Base-by-base conservation (phyloP, 35 echinoderm and acorn worm genomes). In the Lytechinus variegatus region DNA sequence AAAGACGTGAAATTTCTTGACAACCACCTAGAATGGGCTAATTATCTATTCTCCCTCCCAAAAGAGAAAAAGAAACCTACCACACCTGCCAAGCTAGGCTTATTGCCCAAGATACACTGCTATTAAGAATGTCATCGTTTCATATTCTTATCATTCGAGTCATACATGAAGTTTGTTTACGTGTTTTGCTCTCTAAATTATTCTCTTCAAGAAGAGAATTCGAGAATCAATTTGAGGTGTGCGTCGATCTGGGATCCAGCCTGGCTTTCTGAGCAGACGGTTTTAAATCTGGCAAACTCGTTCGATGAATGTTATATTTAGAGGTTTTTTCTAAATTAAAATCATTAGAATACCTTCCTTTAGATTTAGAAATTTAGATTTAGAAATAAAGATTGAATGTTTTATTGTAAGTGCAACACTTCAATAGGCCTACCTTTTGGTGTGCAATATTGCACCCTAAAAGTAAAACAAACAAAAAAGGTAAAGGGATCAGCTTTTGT, bases 141-240 rank as follows among this genome's bases (percentile, higher is more conserved):
- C 24, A 19, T 79, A 24, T 79, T 79, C 19, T 79, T 79, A 79
- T 79, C n/a, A n/a, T 24, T 79, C 66, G 21, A 79, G 52, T 90
- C 27, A 16, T 12, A 28, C 88, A 51, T 12, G 33, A 28, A 90
- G 28, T 90, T 90, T 90, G 88, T 52, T 52, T 44, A 90, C 88
- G 88, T 90, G 52, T 90, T 90, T 90, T 90, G 52, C 27, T 44
- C 88, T 28, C 88, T 54, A 90, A 90, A 90, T 90, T 90, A 28
- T 44, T 21, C 66, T 12, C 88, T 90, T 44, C 88, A 52, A 90
- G 33, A 28, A 33, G 33, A 2, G 33, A 44, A 44, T 44, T 52
- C 10, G 88, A 54, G 88, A 90, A 52, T 90, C 88, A 90, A 90
- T 90, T 52, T 90, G 29, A 33, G 52, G 29, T 28, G 88, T 90